Percentiles rank a stretch among this genome's conserved stretches.
Conservation (phyloP, 2,797 vertebrate genomes). For the Acanthurus tractus region DNA sequence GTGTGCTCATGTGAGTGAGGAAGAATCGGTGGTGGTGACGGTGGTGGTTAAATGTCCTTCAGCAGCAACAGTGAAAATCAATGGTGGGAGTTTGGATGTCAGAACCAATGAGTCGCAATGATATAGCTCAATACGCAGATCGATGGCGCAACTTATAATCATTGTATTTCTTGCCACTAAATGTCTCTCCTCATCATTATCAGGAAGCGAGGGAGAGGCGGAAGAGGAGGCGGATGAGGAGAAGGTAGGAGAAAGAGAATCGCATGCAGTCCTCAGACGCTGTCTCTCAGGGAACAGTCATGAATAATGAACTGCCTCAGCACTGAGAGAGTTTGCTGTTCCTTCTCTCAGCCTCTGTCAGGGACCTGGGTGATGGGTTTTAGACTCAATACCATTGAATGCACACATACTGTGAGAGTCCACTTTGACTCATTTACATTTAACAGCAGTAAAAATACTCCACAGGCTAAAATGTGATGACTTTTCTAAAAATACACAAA, state of each 20-base stretch:
- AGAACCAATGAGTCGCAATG: constrained; percentile 63
- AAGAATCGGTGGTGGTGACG: background rate
- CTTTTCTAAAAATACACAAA: no score
- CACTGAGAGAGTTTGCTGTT: constrained; percentile 49
- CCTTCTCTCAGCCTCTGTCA: constrained; percentile 32
- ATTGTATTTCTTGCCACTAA: constrained; percentile 64
- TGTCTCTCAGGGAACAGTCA: constrained; percentile 25
- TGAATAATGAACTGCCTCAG: constrained; percentile 52
- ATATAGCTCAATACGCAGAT: constrained; percentile 74
- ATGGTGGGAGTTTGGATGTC: constrained; percentile 73
- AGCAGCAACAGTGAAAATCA: constrained; percentile 74
- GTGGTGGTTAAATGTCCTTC: constrained; percentile 56
- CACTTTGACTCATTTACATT: no score
- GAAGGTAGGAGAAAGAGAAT: constrained; percentile 39
- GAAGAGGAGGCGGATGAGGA: constrained; percentile 8
- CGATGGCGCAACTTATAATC: constrained; percentile 77
- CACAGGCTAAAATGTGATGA: no score
- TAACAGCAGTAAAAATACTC: no score
- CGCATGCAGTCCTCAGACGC: constrained; percentile 19
- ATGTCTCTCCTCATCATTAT: constrained; percentile 69
- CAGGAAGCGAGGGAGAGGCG: constrained; percentile 42
- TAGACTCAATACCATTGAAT: constrained; percentile 44
- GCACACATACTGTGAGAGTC: no score
- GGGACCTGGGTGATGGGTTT: constrained; percentile 47
- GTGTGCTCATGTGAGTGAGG: constrained; percentile 11